Evolutionary conservation across 30 jellyfish, hydroid and myxozoan species (phyloP).

Genomic region (Aurelia sp.): DNA sequence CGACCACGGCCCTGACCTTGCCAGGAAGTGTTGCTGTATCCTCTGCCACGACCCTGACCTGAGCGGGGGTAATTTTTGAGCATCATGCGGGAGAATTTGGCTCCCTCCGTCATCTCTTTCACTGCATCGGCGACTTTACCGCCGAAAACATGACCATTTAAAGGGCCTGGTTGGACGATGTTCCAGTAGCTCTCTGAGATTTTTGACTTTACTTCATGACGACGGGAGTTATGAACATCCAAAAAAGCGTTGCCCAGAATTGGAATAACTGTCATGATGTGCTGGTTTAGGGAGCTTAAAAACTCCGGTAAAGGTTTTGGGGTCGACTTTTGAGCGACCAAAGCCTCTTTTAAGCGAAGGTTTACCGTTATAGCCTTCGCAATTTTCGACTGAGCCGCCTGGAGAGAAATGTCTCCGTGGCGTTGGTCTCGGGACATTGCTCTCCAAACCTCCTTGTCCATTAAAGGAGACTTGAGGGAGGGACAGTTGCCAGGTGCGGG

Average conservation of each 20-base stretch:
- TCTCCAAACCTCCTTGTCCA: no score
- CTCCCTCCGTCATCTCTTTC: not conserved
- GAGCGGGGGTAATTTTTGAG: not conserved
- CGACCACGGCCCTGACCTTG: no score
- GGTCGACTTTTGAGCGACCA: no score
- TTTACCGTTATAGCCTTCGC: no score
- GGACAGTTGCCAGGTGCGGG: no score
- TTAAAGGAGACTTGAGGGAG: no score
- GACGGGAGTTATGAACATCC: not conserved
- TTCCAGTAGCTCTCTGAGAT: not conserved
- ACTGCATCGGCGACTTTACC: not conserved
- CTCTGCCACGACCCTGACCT: not conserved
- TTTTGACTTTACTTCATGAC: not conserved
- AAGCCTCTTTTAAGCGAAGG: no score
- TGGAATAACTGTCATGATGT: not conserved
- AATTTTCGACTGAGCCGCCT: no score
- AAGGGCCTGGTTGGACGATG: not conserved
- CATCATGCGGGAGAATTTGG: not conserved
- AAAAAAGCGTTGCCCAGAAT: not conserved
- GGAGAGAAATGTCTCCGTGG: no score
- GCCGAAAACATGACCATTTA: not conserved
- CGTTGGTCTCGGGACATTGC: no score
- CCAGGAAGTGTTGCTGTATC: not conserved
- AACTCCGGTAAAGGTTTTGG: no score
- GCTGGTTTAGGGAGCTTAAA: not conserved